These are phyloP conservation scores for Drosophila melanosoma DNA, from an alignment of 2,888 invertebrate genomes.

Conservation along the genomic window DNA sequence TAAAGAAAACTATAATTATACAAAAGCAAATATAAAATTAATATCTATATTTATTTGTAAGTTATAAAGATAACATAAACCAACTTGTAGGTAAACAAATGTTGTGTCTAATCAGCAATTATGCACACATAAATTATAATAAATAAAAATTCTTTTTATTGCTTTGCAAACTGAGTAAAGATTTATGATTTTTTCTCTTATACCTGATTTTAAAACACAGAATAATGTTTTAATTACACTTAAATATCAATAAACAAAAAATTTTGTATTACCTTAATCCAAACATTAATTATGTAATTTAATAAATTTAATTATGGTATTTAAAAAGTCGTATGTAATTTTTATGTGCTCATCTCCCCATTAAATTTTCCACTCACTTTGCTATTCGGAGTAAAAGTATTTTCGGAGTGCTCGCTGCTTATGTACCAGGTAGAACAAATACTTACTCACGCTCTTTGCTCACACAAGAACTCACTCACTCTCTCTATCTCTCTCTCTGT, in stretches of 20 bases:
- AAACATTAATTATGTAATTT: neutral
- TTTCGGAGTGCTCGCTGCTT: constrained; percentile 58
- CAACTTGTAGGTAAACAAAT: neutral
- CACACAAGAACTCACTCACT: constrained; percentile 18
- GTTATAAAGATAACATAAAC: neutral
- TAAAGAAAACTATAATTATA: neutral
- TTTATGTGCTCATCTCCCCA: neutral
- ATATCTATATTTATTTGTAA: neutral
- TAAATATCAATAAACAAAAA: neutral
- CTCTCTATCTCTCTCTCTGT: neutral
- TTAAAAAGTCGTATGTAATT: neutral
- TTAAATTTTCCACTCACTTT: constrained; percentile 31
- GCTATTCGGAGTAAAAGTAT: constrained; percentile 59
- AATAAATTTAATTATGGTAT: neutral
- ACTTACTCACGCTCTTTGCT: constrained; percentile 26
- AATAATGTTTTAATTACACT: neutral
- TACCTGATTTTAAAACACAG: neutral
- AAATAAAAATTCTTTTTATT: neutral
- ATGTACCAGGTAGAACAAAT: constrained; percentile 38
- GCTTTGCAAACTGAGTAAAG: neutral
- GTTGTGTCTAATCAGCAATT: neutral
- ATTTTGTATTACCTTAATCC: neutral
- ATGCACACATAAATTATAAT: neutral
- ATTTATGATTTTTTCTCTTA: neutral
- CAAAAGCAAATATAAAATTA: neutral